Conservation (phyloP, 1,140 invertebrate genomes). For the Leptoteleia sp. region DNA sequence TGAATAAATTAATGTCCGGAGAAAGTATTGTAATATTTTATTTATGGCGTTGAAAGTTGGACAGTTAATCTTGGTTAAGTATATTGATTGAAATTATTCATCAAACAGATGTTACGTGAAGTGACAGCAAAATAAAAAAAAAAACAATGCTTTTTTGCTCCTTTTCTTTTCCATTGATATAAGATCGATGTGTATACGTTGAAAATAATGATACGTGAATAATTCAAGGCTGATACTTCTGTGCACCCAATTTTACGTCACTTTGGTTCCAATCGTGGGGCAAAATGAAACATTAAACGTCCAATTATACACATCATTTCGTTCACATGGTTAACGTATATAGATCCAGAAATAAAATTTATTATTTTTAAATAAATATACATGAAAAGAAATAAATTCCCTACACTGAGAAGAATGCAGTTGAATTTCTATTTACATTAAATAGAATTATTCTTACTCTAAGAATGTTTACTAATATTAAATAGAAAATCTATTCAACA, state of each 20-base stretch:
- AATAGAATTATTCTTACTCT: no score
- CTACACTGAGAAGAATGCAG: no score
- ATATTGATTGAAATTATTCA: not conserved
- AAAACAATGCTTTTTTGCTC: not conserved
- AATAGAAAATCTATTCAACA: no score
- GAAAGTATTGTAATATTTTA: slow-evolving; percentile 29
- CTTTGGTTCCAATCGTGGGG: slow-evolving; percentile 10
- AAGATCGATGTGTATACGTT: no score
- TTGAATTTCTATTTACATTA: no score
- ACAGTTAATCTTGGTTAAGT: slow-evolving; percentile 26
- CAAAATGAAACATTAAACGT: slow-evolving; percentile 17
- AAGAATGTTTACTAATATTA: no score
- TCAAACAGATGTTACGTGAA: slow-evolving; percentile 20
- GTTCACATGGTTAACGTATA: slow-evolving; percentile 35
- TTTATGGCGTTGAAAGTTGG: slow-evolving; percentile 21
- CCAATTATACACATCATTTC: slow-evolving; percentile 47
- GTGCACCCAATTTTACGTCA: slow-evolving; percentile 21
- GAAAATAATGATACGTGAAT: slow-evolving; percentile 26
- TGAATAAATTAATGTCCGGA: slow-evolving; percentile 17
- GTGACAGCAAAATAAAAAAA: no score
- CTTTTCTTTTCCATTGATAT: not conserved
- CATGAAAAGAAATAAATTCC: no score
- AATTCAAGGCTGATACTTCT: slow-evolving; percentile 21
- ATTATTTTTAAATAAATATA: no score
- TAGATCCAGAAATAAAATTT: no score